Base-by-base conservation (phyloP, 2,888 invertebrate species). In the Ophion obscuratus region DNA sequence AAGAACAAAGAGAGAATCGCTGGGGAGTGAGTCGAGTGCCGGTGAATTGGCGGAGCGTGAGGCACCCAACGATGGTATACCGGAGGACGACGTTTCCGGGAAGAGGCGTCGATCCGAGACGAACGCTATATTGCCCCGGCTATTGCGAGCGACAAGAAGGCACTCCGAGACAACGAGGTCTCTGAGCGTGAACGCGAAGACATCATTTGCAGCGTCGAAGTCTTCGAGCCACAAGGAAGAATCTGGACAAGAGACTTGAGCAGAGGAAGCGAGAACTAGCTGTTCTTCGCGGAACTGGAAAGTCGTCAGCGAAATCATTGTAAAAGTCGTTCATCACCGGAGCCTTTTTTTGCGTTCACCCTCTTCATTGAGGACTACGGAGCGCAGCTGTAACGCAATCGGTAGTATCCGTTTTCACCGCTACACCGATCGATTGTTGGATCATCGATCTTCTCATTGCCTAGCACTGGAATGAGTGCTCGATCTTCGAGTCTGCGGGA, bases 91-190 rank as follows among this genome's bases (percentile, higher is more conserved):
- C 87, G 86, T 87, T 92, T 92, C 92, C 91, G 91, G 91, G 92
- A 92, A 92, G 89, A 90, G 88, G 89, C 89, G 88, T 89, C 89
- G 89, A 91, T 89, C 90, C 91, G 87, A 88, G 89, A 89, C 90
- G 89, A 78, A 71, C 67, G 78, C 53, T 53, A 82, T 77, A 62
- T 61, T 76, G 62, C 24, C 75, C 76, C 81, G 84, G 68, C 53
- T 76, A 75, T 77, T 66, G 57, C 66, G 67, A 70, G 81, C 59
- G 74, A 59, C 20, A 24, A 71, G 64, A 73, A 84, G 36, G 17
- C 73, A 83, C 53, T 70, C 57, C 44, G 47, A 70, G 71, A 71
- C 79, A 76, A 67, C 76, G 76, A 64, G 76, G 68, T 53, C 75
- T 67, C 20, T 24, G 36, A 83, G 59, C 67, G 70, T 64, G 20